Evolutionary conservation across 2,797 vertebrate genomes (phyloP).

Genomic region (Bradypus variegatus): DNA sequence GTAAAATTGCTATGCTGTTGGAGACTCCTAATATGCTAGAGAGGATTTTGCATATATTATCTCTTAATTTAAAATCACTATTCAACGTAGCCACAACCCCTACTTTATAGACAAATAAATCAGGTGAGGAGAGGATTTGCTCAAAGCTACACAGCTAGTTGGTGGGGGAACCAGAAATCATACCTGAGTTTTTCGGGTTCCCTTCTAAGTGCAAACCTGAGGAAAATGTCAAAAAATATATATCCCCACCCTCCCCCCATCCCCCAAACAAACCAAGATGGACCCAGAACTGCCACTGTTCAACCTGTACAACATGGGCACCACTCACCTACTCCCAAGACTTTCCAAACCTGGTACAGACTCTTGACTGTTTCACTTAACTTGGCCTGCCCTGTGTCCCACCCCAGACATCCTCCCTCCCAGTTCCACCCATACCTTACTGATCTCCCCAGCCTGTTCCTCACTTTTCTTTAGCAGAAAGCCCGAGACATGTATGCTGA

Average conservation of each 20-base stretch:
- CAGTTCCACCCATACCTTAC: constrained; percentile 6
- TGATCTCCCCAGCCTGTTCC: not conserved
- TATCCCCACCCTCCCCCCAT: not conserved
- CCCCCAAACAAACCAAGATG: constrained; percentile 10
- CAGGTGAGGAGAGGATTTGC: constrained; percentile 54
- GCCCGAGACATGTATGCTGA: constrained; percentile 86
- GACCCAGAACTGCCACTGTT: not conserved
- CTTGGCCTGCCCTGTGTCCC: not conserved
- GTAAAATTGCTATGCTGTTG: constrained; percentile 34
- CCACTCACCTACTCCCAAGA: not conserved
- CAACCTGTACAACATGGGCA: not conserved
- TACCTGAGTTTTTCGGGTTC: not conserved
- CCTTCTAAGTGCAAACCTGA: constrained; percentile 16
- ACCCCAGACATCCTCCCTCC: not conserved
- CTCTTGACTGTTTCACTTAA: not conserved
- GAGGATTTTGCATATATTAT: constrained; percentile 56
- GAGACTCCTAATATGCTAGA: constrained; percentile 45
- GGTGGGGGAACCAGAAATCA: constrained; percentile 38
- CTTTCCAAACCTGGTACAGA: not conserved
- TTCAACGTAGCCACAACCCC: constrained; percentile 52
- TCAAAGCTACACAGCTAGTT: constrained; percentile 34
- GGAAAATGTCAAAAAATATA: constrained; percentile 19
- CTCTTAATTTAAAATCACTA: constrained; percentile 58
- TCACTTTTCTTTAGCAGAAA: constrained; percentile 78
- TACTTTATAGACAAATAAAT: constrained; percentile 58